Evolutionary conservation across 2,113 vertebrate genomes (phyloP), one percentile per base, ranked within the genome.

Genomic region (Octodon degus): DNA sequence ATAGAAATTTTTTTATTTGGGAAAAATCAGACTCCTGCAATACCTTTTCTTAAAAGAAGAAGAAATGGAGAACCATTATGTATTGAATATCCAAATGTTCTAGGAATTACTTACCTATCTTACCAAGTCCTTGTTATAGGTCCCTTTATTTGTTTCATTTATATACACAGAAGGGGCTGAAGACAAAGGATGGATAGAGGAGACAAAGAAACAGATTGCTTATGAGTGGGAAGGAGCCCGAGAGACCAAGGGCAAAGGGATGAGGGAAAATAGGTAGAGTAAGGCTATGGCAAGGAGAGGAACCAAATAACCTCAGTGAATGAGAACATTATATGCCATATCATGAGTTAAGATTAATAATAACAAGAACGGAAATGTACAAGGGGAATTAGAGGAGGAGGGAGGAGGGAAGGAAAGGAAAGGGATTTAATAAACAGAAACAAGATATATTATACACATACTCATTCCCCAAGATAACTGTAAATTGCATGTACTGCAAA

Each of bases 1-100:
- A 65, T 37, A 80, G 11, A 81, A 83, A 70, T 5, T 74, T 93
- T 43, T 91, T 93, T n/a, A 43, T 93, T 80, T 92, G 65, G 67
- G 62, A 60, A 87, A 92, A 74, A 37, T 70, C 14, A 92, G 72
- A 86, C 5, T 19, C 8, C 12, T 82, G 27, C 1, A 83, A 81
- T 70, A 25, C 12, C 67, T 89, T 93, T 10, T 43, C 24, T 50
- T 27, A 96, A 90, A 74, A 34, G 22, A 53, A 60, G 87, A 92
- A 43, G 25, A 50, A 60, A 7, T 63, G 10, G 53, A 37, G 34
- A 74, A 55, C 0, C 11, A 55, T 63, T 77, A 53, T 63, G 68
- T 65, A 79, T 9, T 10, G 32, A 67, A 1, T 60, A 68, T 89
- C 25, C 63, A n/a, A 63, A 32, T 83, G 34, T 47, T 32, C 16